Evolutionary conservation across 2,113 vertebrate species (phyloP).

Genomic region (Podilymbus podiceps): DNA sequence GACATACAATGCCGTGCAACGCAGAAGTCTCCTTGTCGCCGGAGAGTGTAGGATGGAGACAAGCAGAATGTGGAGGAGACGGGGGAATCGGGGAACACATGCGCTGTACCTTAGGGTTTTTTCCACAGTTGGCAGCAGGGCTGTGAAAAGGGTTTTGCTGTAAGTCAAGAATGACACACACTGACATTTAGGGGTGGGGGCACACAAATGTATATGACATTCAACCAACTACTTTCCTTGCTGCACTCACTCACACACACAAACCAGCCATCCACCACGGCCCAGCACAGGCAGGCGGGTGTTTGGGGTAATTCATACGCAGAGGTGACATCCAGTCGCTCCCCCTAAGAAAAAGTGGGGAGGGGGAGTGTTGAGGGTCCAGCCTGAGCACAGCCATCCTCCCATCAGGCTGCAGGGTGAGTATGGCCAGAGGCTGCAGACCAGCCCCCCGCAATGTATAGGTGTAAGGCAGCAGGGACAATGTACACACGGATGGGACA

Average conservation of each 20-base stretch:
- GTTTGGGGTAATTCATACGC: not conserved
- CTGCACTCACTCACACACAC: not conserved
- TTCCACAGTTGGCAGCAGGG: not conserved
- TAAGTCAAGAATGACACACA: not conserved
- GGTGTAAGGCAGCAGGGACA: accelerated
- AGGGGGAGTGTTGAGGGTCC: not conserved
- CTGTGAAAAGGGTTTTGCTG: not conserved
- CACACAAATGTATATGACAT: not conserved
- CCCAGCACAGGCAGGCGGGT: not conserved
- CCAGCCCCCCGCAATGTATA: not conserved
- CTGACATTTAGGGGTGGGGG: not conserved
- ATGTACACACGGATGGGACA: not conserved
- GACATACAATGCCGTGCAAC: accelerated
- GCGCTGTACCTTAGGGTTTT: not conserved
- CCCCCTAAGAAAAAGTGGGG: not conserved
- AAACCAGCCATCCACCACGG: not conserved
- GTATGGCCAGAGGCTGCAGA: not conserved
- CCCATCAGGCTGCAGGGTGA: not conserved
- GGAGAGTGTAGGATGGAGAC: not conserved
- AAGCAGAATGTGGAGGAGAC: not conserved
- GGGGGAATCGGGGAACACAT: not conserved
- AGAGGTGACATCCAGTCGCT: not conserved
- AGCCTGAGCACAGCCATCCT: not conserved
- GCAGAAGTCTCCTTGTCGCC: not conserved
- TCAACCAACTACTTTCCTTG: not conserved